Evolutionary conservation across 2,888 invertebrate genomes (phyloP).

Genomic region (Andrena dorsata): DNA sequence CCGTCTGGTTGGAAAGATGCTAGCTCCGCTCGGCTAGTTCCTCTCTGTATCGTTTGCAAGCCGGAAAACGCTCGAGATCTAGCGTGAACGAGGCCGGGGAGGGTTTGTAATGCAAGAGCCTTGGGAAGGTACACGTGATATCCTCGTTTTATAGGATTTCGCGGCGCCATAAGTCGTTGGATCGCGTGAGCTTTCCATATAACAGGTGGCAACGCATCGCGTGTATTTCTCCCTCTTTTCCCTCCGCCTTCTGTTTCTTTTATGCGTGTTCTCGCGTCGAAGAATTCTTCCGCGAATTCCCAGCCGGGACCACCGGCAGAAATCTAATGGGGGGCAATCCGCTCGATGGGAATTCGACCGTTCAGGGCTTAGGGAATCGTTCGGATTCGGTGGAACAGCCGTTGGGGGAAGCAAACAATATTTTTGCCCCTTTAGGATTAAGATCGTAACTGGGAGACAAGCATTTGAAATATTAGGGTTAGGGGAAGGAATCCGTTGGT

Average conservation of each 20-base stretch:
- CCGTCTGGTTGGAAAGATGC: neutral
- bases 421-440: neutral
- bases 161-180: constrained; percentile 51
- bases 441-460: neutral
- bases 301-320: neutral
- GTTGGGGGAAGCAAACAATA: neutral
- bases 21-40: neutral
- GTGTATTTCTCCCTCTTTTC: constrained; percentile 21
- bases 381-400: neutral
- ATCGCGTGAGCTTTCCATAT: constrained; percentile 53
- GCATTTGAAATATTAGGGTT: too few relatives aligned
- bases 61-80: constrained; percentile 15
- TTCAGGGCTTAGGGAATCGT: constrained; percentile 1
- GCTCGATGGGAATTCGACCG: neutral
- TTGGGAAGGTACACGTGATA: constrained; percentile 40
- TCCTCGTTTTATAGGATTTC: constrained; percentile 42
- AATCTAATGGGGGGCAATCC: neutral
- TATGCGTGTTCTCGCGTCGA: constrained; percentile 22
- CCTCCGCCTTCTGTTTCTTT: constrained; percentile 6
- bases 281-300: constrained; percentile 9
- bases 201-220: constrained; percentile 55
- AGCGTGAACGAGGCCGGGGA: neutral
- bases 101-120: constrained; percentile 5
- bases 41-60: constrained; percentile 8
- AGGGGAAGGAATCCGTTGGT: too few relatives aligned